Conservation (phyloP, 2,797 vertebrate species). For the Zalophus californianus region DNA sequence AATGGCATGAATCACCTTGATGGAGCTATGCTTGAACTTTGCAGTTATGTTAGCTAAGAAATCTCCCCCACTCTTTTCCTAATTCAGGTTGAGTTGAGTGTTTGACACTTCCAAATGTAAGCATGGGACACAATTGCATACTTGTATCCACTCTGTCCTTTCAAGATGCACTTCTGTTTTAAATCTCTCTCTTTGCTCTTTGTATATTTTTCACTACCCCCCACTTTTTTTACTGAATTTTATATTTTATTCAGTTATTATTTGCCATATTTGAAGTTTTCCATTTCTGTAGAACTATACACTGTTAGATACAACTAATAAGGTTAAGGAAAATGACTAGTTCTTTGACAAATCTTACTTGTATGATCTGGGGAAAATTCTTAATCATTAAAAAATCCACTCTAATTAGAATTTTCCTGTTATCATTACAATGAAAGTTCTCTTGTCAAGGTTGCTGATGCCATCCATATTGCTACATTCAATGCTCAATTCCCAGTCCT, state of each 20-base stretch:
- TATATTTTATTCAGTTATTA: not conserved
- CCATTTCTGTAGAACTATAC: not conserved
- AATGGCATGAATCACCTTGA: too few species aligned
- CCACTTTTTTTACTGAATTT: not conserved
- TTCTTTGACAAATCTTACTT: not conserved
- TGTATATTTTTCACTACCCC: not conserved
- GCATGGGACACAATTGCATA: not conserved
- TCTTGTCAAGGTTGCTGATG: not conserved
- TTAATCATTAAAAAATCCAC: not conserved
- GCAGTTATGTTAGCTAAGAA: not conserved
- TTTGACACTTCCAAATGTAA: not conserved
- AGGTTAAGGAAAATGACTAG: not conserved
- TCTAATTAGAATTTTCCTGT: not conserved
- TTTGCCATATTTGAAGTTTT: not conserved
- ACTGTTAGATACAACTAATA: not conserved
- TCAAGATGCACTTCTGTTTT: not conserved
- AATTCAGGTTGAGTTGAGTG: not conserved
- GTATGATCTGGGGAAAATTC: not conserved
- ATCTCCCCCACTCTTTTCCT: not conserved
- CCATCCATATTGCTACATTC: not conserved
- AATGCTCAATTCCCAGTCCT: not conserved
- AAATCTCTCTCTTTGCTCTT: not conserved
- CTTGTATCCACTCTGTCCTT: not conserved
- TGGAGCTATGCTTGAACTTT: not conserved
- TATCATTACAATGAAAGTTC: not conserved